Conservation (phyloP, 2,888 invertebrate species). For the Drosophila acutilabella region DNA sequence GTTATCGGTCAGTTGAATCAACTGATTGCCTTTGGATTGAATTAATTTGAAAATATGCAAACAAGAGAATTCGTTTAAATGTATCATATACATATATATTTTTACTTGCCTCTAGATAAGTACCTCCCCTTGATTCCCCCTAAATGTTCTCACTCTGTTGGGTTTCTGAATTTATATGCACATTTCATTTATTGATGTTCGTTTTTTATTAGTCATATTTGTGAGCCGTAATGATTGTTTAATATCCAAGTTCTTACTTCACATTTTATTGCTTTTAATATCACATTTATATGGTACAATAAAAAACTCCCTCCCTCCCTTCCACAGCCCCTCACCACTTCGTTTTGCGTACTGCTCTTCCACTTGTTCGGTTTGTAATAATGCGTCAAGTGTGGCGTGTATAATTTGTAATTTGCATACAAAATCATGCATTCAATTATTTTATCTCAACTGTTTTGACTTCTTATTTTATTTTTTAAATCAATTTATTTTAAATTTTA, state of each 20-base stretch:
- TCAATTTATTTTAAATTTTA: too few species aligned
- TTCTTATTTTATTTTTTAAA: too few species aligned
- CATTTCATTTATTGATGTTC: conserved; percentile 42
- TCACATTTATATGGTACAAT: conserved; percentile 24
- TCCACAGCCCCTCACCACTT: not conserved
- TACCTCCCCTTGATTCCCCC: not conserved
- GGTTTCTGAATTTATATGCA: conserved; percentile 27
- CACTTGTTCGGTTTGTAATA: conserved; percentile 31
- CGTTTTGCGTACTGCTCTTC: not conserved
- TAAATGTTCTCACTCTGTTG: not conserved
- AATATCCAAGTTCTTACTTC: conserved; percentile 56
- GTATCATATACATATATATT: not conserved
- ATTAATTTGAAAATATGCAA: conserved; percentile 2
- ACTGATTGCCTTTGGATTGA: conserved; percentile 12
- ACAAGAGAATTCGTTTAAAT: not conserved
- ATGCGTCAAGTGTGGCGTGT: conserved; percentile 52
- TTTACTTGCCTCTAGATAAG: conserved; percentile 10
- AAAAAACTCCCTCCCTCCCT: not conserved
- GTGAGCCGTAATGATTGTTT: conserved; percentile 66
- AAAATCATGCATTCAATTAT: conserved; percentile 63
- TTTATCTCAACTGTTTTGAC: conserved; percentile 10
- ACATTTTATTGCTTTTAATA: conserved; percentile 57
- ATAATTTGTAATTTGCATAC: conserved; percentile 69
- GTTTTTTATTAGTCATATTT: conserved; percentile 59
- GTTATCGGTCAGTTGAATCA: conserved; percentile 5